Conservation (phyloP, 2,113 vertebrate species). For the Gallinago paraguaiae region DNA sequence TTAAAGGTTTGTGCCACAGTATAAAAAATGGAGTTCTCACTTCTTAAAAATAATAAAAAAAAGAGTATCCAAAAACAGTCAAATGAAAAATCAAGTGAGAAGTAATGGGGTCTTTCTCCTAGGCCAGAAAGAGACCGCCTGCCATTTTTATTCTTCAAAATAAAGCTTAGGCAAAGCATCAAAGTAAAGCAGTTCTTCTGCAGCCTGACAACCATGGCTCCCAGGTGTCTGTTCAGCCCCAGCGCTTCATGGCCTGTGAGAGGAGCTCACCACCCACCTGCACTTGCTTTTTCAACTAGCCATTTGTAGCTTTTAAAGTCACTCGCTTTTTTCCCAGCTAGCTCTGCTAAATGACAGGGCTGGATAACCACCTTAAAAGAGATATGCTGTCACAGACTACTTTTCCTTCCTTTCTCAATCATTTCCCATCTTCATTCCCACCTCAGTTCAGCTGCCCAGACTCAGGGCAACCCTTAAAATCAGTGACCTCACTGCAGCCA, state of each 20-base stretch:
- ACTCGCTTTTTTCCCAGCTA: conserved; percentile 39
- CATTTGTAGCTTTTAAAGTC: conserved; percentile 36
- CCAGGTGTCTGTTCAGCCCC: conserved; percentile 32
- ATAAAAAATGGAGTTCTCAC: not conserved
- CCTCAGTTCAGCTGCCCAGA: not conserved
- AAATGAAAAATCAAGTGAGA: not conserved
- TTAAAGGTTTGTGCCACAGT: not conserved
- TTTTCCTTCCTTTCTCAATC: not conserved
- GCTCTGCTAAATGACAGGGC: conserved; percentile 35
- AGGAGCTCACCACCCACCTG: conserved; percentile 20
- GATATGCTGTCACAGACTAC: not conserved
- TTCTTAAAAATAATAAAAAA: not conserved
- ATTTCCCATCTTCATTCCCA: not conserved
- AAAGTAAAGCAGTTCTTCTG: conserved; percentile 34
- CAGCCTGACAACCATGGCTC: not conserved
- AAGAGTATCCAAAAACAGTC: not conserved
- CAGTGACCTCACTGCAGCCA: not conserved
- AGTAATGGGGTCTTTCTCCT: not conserved
- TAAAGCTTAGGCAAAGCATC: conserved; percentile 27
- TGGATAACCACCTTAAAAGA: conserved; percentile 15
- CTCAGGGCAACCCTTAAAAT: not conserved
- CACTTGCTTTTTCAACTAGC: conserved; percentile 32
- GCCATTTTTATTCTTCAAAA: conserved; percentile 47
- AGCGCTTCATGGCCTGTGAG: not conserved
- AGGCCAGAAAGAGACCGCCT: not conserved